These are phyloP conservation scores for Mustela lutreola DNA, from an alignment of 2,113 vertebrate genomes.

Conservation along the genomic window DNA sequence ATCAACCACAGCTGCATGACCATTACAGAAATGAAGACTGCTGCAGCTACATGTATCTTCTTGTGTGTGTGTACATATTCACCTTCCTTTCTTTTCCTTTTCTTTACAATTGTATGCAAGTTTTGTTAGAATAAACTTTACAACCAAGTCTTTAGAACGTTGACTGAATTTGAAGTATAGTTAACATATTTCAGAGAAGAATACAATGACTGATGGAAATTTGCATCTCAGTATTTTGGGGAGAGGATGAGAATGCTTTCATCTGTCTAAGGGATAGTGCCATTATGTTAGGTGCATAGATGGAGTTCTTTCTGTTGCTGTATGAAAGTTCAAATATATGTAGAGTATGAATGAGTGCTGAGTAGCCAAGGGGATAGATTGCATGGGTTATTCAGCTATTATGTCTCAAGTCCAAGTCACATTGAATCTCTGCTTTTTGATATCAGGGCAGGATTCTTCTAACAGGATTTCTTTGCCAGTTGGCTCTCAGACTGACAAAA, in stretches of 20 bases:
- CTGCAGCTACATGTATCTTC: not conserved
- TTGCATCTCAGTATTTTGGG: not conserved
- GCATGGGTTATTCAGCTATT: not conserved
- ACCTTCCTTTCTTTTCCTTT: slow-evolving; percentile 1
- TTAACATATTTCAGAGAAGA: not conserved
- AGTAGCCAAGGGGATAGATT: not conserved
- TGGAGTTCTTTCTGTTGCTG: not conserved
- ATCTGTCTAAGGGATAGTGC: not conserved
- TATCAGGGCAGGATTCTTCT: not conserved
- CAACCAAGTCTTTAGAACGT: not conserved
- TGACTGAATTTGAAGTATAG: not conserved
- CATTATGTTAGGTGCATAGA: not conserved
- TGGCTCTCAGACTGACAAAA: not conserved
- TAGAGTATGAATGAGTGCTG: not conserved
- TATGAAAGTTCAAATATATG: not conserved
- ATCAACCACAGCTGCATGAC: not conserved
- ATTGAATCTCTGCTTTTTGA: not conserved
- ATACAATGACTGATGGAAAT: not conserved
- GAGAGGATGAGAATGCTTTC: not conserved
- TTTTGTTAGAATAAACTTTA: not conserved
- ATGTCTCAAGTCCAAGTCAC: not conserved
- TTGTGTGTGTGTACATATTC: not conserved
- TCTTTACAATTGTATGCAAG: not conserved
- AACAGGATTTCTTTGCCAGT: not conserved
- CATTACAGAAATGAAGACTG: not conserved